These are phyloP conservation scores for Henicopernis longicauda DNA, from an alignment of 2,113 vertebrate genomes.

Conservation along the genomic window DNA sequence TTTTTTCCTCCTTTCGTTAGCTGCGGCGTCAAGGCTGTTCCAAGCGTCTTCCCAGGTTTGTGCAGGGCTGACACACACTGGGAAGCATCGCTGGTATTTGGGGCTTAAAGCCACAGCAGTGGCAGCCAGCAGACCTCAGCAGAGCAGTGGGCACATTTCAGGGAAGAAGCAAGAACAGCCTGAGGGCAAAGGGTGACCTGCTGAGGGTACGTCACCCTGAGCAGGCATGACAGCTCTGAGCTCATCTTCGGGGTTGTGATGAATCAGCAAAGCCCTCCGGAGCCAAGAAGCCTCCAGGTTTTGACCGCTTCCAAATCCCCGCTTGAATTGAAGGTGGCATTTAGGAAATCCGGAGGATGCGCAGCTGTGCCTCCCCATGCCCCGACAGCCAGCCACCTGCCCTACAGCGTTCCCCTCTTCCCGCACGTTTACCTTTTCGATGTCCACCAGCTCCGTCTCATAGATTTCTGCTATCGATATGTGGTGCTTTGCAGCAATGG, in stretches of 20 bases:
- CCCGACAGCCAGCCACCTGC: neutral
- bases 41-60: neutral
- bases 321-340: neutral
- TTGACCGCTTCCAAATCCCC: neutral
- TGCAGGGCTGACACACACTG: neutral
- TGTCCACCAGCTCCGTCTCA: slow-evolving; percentile 88
- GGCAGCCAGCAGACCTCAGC: no score
- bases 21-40: neutral
- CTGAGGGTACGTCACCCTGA: neutral
- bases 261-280: neutral
- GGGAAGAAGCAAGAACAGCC: neutral
- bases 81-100: neutral
- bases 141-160: neutral
- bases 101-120: neutral
- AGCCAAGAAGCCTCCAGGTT: neutral
- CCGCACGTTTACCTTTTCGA: slow-evolving; percentile 81
- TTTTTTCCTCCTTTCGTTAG: neutral
- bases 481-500: slow-evolving; percentile 92
- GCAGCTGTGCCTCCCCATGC: neutral
- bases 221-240: neutral
- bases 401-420: neutral
- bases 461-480: slow-evolving; percentile 90
- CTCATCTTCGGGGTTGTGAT: neutral
- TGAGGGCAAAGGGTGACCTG: neutral
- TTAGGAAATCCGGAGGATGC: neutral